A percentile compares a stretch with the other conserved stretches of the same genome.
These are phyloP conservation scores for Drosophila atripex DNA, from an alignment of 2,888 invertebrate species.

Conservation along the genomic window DNA sequence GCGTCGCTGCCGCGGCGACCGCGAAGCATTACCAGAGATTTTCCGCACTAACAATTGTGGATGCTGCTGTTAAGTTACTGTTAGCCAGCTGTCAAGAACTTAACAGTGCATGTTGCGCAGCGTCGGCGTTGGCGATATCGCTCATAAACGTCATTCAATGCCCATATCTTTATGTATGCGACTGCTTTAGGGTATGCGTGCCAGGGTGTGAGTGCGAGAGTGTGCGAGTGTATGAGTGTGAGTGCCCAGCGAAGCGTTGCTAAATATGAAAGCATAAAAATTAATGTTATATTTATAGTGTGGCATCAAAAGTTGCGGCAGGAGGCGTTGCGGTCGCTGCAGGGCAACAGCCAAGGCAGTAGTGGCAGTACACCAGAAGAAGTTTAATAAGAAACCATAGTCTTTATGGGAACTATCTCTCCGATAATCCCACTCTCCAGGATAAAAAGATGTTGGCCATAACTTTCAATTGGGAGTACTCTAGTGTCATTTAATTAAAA, in stretches of 20 bases:
- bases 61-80: conserved; percentile 56
- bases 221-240: conserved; percentile 47
- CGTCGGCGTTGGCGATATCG: conserved; percentile 57
- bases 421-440: no score
- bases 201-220: conserved; percentile 16
- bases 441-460: no score
- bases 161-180: conserved; percentile 61
- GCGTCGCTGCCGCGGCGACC: conserved; percentile 33
- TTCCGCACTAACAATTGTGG: conserved; percentile 53
- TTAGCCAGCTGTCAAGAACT: conserved; percentile 38
- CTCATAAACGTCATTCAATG: conserved; percentile 79
- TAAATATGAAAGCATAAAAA: conserved; percentile 79
- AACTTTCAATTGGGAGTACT: no score
- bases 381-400: background rate
- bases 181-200: conserved; percentile 35
- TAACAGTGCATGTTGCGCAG: conserved; percentile 40
- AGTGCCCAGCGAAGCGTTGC: conserved; percentile 73
- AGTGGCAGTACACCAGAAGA: conserved; percentile 8
- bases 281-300: conserved; percentile 81
- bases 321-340: conserved; percentile 67
- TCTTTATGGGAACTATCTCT: background rate
- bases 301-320: conserved; percentile 67
- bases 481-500: no score
- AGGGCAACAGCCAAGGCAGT: conserved; percentile 48
- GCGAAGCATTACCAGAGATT: conserved; percentile 35